A percentile compares a stretch with the other conserved stretches of the same genome.
Evolutionary conservation across 1,140 invertebrate species (phyloP).

Genomic region (Drosophila novamexicana): DNA sequence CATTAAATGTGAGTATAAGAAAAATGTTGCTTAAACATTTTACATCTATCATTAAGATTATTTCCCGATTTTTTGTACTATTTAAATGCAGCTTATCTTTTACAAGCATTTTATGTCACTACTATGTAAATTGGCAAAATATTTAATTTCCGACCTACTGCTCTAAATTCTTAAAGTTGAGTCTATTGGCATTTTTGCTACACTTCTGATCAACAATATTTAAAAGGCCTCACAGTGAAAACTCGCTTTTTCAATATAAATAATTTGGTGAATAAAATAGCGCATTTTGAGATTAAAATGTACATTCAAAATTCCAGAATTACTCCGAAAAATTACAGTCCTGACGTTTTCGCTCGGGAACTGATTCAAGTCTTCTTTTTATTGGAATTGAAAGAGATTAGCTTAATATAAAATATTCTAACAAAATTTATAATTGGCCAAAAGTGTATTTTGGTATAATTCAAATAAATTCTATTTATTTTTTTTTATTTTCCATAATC

Average conservation of each 20-base stretch:
- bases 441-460: background rate
- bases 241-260: too few species aligned
- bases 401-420: background rate
- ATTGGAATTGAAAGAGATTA: background rate
- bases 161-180: background rate
- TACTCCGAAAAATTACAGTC: too few species aligned
- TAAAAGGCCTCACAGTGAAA: background rate
- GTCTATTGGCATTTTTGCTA: background rate
- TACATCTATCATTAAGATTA: too few species aligned
- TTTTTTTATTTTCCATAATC: constrained; percentile 2
- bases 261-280: too few species aligned
- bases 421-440: background rate
- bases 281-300: too few species aligned
- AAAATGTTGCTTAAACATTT: too few species aligned
- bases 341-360: too few species aligned
- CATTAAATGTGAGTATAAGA: too few species aligned
- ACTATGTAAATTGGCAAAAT: constrained; percentile 3
- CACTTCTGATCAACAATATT: background rate
- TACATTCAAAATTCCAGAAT: too few species aligned
- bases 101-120: background rate
- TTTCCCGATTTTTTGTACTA: background rate
- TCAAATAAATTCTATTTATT: background rate
- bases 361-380: too few species aligned
- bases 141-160: constrained; percentile 35
- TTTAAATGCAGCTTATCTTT: constrained; percentile 2